phyloP scores from a whole-genome alignment of 2,797 vertebrate species.

The Cossypha heuglini region DNA sequence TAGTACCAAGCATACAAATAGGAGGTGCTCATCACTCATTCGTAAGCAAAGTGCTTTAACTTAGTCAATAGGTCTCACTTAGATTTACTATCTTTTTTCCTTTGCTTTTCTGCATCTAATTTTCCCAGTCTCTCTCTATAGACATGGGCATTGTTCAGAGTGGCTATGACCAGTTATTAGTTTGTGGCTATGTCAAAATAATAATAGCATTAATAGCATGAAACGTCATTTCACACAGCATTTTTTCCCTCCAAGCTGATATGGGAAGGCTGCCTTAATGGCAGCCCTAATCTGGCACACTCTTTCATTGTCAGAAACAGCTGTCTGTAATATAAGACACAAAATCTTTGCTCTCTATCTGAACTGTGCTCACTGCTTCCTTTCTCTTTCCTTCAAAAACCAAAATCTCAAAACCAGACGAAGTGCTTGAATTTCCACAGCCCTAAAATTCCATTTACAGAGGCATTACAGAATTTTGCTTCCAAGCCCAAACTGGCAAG shows the following conservation, averaged over 20 bases:
- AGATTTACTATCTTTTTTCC: not conserved
- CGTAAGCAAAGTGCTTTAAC: not conserved
- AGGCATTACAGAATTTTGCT: not conserved
- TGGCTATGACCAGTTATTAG: not conserved
- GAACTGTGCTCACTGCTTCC: not conserved
- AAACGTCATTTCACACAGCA: not conserved
- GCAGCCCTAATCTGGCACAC: not conserved
- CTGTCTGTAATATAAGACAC: not conserved
- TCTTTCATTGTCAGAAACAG: not conserved
- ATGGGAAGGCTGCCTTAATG: not conserved
- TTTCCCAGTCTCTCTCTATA: not conserved
- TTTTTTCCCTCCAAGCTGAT: not conserved
- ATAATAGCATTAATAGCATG: not conserved
- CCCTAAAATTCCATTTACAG: not conserved
- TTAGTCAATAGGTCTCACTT: not conserved
- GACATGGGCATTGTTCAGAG: not conserved
- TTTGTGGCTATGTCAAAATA: not conserved
- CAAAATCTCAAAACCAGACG: not conserved
- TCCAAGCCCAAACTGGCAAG: not conserved
- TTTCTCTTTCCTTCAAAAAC: not conserved
- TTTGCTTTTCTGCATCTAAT: not conserved
- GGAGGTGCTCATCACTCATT: conserved; percentile 30
- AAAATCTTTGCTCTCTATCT: not conserved
- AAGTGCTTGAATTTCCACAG: not conserved
- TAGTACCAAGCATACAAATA: not conserved